phyloP scores from a whole-genome alignment of 2,797 vertebrate genomes.

The Pipistrellus kuhlii region DNA sequence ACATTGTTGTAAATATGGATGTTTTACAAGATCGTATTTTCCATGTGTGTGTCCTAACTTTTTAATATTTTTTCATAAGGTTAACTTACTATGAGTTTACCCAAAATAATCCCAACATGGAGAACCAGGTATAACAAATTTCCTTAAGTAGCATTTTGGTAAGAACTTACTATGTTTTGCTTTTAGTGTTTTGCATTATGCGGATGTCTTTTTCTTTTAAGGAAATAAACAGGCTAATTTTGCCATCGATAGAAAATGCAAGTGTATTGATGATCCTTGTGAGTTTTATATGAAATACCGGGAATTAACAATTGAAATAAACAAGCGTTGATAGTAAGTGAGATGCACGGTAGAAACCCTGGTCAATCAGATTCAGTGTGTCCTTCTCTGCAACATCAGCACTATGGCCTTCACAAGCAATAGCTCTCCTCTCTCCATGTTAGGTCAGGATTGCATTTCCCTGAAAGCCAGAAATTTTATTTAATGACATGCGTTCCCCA shows the following conservation, averaged over 20 bases:
- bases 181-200: neutral
- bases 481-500: neutral
- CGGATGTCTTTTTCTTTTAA: neutral
- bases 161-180: neutral
- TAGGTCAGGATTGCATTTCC: neutral
- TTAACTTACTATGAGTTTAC: conserved; percentile 42
- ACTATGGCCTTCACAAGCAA: neutral
- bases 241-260: neutral
- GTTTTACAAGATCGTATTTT: too few species aligned
- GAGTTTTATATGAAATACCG: conserved; percentile 23
- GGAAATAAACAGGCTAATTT: neutral
- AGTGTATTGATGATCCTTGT: neutral
- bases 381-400: neutral
- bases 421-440: neutral
- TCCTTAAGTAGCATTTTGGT: neutral
- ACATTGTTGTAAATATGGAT: too few species aligned
- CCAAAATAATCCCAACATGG: neutral
- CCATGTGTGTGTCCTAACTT: neutral
- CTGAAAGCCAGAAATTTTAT: neutral
- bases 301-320: neutral
- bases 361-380: neutral
- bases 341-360: neutral
- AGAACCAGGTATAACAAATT: neutral
- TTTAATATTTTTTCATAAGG: conserved; percentile 40
- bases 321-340: neutral